Evolutionary conservation across 2,113 vertebrate genomes (phyloP), one percentile per base, ranked within the genome.

Genomic region (Lycaon pictus): DNA sequence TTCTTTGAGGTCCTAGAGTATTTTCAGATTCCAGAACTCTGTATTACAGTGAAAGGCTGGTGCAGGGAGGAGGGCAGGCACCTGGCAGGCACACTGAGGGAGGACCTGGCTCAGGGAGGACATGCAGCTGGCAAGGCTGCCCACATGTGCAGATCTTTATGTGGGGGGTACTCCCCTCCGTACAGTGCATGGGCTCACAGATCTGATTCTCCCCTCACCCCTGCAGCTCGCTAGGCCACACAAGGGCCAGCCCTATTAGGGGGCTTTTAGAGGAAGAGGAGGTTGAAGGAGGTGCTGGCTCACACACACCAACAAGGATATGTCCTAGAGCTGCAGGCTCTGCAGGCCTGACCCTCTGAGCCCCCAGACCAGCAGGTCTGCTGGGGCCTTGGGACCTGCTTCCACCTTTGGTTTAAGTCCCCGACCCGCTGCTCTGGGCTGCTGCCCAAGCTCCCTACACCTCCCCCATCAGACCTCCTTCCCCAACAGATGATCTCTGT

Each of bases 131-230:
- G 23, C 48, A 13, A 74, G 84, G 62, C 62, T 1, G 53, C 53
- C 53, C 53, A 15, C 53, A 37, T 3, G 35, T 2, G 1, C 22
- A 35, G 8, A 5, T 3, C 3, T 22, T 5, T 6, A 7, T 7
- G 0, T 2, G 3, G 4, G 5, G 1, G 4, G 12, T 1, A 6
- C 10, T 20, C 35, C 7, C 63, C 48, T 22, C 25, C 22, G 8
- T 2, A 8, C 29, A 5, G 17, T 4, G 11, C 69, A 13, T 1
- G n/a, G 9, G n/a, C 65, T 43, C 60, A 9, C 15, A 17, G 60
- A 2, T 43, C n/a, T 5, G 0, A 43, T 56, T 43, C 37, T 3
- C n/a, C 51, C 10, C 17, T 25, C 11, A 11, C n/a, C 48, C 48
- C 6, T 55, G 25, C 12, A 11, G 48, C 56, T 86, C 0, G 3